phyloP scores from a whole-genome alignment of 2,797 vertebrate species.

The Emys orbicularis region DNA sequence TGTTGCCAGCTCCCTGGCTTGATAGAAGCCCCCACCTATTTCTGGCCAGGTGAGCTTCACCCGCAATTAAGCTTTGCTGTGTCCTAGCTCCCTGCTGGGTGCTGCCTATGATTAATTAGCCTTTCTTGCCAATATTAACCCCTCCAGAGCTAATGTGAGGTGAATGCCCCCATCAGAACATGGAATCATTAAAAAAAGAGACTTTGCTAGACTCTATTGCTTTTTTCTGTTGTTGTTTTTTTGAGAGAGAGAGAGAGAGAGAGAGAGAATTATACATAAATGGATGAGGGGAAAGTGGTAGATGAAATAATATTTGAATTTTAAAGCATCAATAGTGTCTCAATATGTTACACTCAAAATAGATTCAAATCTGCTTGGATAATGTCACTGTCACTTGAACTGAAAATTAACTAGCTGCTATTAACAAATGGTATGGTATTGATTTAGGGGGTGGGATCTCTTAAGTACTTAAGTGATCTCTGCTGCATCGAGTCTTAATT shows the following conservation, averaged over 20 bases:
- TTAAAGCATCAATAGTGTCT: slow-evolving; percentile 31
- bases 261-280: background rate
- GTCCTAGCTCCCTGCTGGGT: no score
- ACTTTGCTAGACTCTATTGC: background rate
- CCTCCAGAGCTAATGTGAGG: no score
- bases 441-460: slow-evolving; percentile 11
- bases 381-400: background rate
- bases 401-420: background rate
- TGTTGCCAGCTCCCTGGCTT: no score
- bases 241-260: background rate
- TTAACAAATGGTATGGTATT: slow-evolving; percentile 3
- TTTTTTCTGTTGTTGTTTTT: background rate
- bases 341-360: slow-evolving; percentile 3
- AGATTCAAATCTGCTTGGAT: slow-evolving; percentile 42
- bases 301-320: slow-evolving; percentile 31
- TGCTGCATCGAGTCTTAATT: background rate
- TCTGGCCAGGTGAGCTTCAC: no score
- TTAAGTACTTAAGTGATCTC: background rate
- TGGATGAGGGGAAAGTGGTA: background rate
- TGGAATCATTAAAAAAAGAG: background rate
- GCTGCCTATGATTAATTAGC: no score
- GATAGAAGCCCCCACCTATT: no score
- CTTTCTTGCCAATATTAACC: no score
- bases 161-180: no score
- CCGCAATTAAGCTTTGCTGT: no score